Percentiles rank a stretch among this genome's conserved stretches.
Evolutionary conservation across 2,113 vertebrate genomes (phyloP).

Genomic region (Etheostoma spectabile): DNA sequence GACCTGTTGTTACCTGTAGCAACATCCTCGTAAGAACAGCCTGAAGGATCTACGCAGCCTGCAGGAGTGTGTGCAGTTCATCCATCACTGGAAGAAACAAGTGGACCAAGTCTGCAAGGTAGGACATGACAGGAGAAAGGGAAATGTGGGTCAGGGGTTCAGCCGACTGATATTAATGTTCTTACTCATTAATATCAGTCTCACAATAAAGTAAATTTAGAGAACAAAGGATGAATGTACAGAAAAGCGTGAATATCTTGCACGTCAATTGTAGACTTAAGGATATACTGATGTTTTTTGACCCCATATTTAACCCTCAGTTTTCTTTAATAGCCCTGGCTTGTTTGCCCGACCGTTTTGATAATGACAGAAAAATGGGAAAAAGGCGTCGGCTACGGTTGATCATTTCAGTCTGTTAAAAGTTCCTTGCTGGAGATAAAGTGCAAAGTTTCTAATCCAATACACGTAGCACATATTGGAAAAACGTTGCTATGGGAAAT

Average conservation of each 20-base stretch:
- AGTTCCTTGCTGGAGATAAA: background rate
- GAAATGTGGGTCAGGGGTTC: background rate
- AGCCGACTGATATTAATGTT: background rate
- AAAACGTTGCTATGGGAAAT: slow-evolving; percentile 30
- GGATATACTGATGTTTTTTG: background rate
- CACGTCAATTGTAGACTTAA: background rate
- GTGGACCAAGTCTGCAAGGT: slow-evolving; percentile 85
- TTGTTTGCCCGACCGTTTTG: background rate
- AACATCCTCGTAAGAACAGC: slow-evolving; percentile 64
- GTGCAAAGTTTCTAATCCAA: background rate
- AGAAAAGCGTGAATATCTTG: background rate
- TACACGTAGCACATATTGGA: background rate
- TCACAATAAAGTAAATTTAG: background rate
- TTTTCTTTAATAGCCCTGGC: background rate
- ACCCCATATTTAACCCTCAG: background rate
- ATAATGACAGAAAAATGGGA: background rate
- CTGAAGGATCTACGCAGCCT: slow-evolving; percentile 81
- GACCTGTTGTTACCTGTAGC: slow-evolving; percentile 27
- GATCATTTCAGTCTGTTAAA: background rate
- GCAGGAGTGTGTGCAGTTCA: slow-evolving; percentile 83
- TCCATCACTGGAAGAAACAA: slow-evolving; percentile 82
- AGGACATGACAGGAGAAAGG: background rate
- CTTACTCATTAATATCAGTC: background rate
- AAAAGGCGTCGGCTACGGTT: background rate
- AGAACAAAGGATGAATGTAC: background rate